Conservation (phyloP, 2,797 vertebrate genomes). For the Pelochelys cantorii region DNA sequence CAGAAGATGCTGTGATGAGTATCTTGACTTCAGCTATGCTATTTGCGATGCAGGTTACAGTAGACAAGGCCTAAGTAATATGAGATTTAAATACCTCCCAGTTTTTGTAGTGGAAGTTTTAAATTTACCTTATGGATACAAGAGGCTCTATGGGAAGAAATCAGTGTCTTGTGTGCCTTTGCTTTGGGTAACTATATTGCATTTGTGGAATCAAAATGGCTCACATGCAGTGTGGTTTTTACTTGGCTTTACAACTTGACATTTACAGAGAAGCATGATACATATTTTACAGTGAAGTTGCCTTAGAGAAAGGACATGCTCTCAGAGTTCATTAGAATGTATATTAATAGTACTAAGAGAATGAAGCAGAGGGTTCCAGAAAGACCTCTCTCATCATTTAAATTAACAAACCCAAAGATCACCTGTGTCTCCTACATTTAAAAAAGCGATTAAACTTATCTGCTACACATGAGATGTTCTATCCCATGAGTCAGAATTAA, state of each 20-base stretch:
- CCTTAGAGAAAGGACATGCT: not conserved
- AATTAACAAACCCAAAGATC: not conserved
- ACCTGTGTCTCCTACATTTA: not conserved
- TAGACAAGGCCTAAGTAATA: not conserved
- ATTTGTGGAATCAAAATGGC: not conserved
- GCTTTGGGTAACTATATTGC: not conserved
- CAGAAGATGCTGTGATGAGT: too few relatives aligned
- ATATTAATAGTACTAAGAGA: rapidly evolving
- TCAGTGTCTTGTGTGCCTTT: not conserved
- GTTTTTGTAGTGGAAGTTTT: not conserved
- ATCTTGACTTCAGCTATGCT: too few relatives aligned
- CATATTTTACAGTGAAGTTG: not conserved
- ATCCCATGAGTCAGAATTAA: rapidly evolving
- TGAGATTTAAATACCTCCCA: not conserved
- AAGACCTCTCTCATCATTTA: not conserved
- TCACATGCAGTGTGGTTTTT: not conserved
- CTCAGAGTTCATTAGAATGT: not conserved
- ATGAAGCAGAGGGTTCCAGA: rapidly evolving
- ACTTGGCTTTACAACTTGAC: not conserved
- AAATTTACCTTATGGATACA: not conserved
- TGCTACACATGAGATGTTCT: not conserved
- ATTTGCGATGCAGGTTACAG: too few relatives aligned
- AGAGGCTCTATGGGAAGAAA: not conserved
- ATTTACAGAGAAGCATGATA: not conserved
- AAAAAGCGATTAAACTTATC: not conserved